phyloP scores from a whole-genome alignment of 2,113 vertebrate species.

The Morone chrysops region DNA sequence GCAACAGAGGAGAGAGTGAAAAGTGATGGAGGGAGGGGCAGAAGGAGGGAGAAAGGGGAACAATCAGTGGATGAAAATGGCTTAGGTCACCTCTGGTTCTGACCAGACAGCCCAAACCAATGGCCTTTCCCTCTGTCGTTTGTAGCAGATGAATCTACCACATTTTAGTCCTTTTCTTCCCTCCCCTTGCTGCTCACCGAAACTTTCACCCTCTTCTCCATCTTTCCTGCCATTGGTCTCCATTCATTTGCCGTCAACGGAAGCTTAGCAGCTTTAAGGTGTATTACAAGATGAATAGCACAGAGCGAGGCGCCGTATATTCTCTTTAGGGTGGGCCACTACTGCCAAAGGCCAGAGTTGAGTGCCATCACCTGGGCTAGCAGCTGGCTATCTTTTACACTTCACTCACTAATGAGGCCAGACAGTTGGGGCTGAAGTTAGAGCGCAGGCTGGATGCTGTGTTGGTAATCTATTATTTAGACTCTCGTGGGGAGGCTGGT shows the following conservation, averaged over 20 bases:
- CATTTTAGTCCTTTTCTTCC: constrained; percentile 31
- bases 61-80: constrained; percentile 74
- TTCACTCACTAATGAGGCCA: constrained; percentile 74
- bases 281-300: constrained; percentile 80
- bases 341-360: constrained; percentile 68
- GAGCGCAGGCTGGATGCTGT: constrained; percentile 68
- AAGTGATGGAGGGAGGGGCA: constrained; percentile 64
- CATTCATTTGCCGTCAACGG: constrained; percentile 69
- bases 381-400: constrained; percentile 77
- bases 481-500: constrained; percentile 71
- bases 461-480: constrained; percentile 83
- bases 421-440: constrained; percentile 76
- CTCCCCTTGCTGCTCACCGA: constrained; percentile 6
- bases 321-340: constrained; percentile 70
- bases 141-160: constrained; percentile 46
- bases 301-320: constrained; percentile 56
- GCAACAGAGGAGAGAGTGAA: constrained; percentile 60
- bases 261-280: constrained; percentile 76
- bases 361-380: constrained; percentile 73
- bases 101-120: constrained; percentile 63
- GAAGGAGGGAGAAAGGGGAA: constrained; percentile 54
- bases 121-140: constrained; percentile 48
- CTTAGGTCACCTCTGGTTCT: constrained; percentile 77
- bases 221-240: constrained; percentile 60
- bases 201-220: constrained; percentile 41